Evolutionary conservation across 2,888 invertebrate species (phyloP).

Genomic region (Polymixis lichenea): DNA sequence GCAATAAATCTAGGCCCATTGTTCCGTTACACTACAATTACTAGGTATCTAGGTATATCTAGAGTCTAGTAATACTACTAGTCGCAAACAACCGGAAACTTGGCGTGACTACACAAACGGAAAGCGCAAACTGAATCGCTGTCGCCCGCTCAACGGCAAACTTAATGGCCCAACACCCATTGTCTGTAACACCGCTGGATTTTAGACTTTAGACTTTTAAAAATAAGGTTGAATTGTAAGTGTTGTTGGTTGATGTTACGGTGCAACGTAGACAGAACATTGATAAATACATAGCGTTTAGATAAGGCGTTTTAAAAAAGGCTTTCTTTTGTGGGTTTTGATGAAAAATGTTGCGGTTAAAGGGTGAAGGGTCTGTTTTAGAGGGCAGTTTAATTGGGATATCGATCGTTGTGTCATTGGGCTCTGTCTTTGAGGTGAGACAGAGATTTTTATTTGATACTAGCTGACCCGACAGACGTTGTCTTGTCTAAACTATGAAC

Average conservation of each 20-base stretch:
- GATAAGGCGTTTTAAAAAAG: constrained; percentile 68
- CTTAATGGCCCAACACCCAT: constrained; percentile 66
- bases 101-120: constrained; percentile 64
- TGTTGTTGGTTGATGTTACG: constrained; percentile 8
- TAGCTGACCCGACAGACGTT: too few relatives aligned
- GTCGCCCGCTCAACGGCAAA: constrained; percentile 55
- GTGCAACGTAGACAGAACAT: constrained; percentile 61
- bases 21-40: constrained; percentile 56
- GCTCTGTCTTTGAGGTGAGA: constrained; percentile 20
- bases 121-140: constrained; percentile 66
- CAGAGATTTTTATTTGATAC: neutral
- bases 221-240: constrained; percentile 21
- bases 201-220: neutral
- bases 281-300: constrained; percentile 69
- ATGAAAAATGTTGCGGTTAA: constrained; percentile 67
- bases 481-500: too few relatives aligned
- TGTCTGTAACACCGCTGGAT: constrained; percentile 28
- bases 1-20: constrained; percentile 57
- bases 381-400: constrained; percentile 61
- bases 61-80: constrained; percentile 47
- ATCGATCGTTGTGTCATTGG: constrained; percentile 55
- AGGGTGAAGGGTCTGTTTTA: constrained; percentile 55
- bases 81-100: constrained; percentile 63
- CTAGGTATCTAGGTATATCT: constrained; percentile 48
- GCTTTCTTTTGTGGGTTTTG: constrained; percentile 63